Conservation (phyloP, 2,888 invertebrate species). For the Phragmatobia fuliginosa region DNA sequence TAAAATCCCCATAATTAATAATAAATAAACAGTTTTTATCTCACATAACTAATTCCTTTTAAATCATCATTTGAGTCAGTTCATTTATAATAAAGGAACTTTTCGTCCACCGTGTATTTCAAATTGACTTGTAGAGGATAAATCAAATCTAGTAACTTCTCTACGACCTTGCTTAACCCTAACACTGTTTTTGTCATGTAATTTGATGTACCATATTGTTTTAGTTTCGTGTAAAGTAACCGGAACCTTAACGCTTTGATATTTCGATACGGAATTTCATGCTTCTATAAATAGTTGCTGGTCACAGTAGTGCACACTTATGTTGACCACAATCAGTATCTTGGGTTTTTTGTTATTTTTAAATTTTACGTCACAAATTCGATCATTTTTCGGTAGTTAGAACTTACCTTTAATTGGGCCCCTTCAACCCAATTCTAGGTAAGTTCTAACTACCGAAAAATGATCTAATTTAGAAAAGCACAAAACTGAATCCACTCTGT, state of each 20-base stretch:
- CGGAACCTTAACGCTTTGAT: conserved; percentile 8
- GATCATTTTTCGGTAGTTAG: too few relatives aligned
- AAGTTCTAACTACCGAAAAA: too few relatives aligned
- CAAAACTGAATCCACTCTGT: too few relatives aligned
- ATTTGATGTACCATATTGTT: conserved; percentile 13
- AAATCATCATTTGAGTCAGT: too few relatives aligned
- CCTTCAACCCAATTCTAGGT: too few relatives aligned
- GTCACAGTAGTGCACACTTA: not conserved
- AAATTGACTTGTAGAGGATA: not conserved
- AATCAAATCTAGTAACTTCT: conserved; percentile 20
- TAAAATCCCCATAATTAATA: too few relatives aligned
- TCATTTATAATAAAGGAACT: too few relatives aligned
- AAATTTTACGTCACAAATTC: not conserved
- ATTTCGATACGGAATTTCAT: conserved; percentile 7
- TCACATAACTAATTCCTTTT: too few relatives aligned
- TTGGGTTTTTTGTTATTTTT: not conserved
- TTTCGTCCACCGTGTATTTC: not conserved
- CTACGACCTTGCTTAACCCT: conserved; percentile 20
- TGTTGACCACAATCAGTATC: not conserved
- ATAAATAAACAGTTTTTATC: too few relatives aligned
- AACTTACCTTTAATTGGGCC: too few relatives aligned
- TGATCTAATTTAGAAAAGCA: too few relatives aligned
- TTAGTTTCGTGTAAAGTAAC: conserved; percentile 13
- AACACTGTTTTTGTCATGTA: conserved; percentile 8
- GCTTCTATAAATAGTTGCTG: conserved; percentile 9